These are phyloP conservation scores for Pteropus alecto DNA, from an alignment of 2,113 vertebrate species.

Conservation along the genomic window DNA sequence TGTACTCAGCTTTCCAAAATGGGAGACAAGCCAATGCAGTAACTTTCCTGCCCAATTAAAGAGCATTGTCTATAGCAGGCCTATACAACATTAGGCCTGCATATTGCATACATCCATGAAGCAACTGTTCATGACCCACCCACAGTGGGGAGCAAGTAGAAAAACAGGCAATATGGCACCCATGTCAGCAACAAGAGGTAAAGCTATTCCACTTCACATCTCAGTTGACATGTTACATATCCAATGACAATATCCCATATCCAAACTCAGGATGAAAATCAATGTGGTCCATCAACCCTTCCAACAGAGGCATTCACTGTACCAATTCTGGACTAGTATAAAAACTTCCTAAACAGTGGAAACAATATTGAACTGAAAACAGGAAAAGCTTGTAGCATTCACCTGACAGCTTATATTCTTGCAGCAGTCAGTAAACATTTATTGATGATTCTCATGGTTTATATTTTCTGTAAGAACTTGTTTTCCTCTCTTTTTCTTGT, in stretches of 20 bases:
- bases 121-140: constrained; percentile 57
- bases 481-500: constrained; percentile 8
- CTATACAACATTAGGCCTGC: constrained; percentile 63
- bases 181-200: background rate
- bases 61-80: constrained; percentile 61
- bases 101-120: constrained; percentile 52
- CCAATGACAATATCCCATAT: background rate
- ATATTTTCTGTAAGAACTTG: background rate
- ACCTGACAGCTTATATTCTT: background rate
- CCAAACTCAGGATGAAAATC: background rate
- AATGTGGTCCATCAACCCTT: background rate
- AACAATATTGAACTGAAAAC: background rate
- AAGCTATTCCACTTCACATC: background rate
- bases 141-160: constrained; percentile 48
- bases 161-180: constrained; percentile 35
- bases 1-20: constrained; percentile 48
- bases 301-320: background rate
- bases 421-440: background rate
- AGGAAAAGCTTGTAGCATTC: background rate
- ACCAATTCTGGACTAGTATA: background rate
- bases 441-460: background rate
- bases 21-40: constrained; percentile 48
- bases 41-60: constrained; percentile 54
- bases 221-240: background rate
- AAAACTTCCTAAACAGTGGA: background rate